These are phyloP conservation scores for Kradibia gibbosae DNA, from an alignment of 1,140 invertebrate species.

Conservation along the genomic window DNA sequence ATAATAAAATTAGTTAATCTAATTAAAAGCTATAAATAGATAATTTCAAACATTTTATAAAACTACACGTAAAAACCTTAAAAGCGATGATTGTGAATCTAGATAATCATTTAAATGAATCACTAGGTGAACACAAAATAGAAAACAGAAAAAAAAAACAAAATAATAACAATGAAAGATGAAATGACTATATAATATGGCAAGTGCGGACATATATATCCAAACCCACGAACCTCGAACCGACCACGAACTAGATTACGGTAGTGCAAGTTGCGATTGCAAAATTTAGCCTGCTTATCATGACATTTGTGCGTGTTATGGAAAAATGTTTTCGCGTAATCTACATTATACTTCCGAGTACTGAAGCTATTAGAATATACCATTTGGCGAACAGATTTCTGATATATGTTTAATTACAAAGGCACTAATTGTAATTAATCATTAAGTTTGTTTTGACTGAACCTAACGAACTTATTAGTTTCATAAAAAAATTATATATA, in stretches of 20 bases:
- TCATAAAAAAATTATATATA: too few species aligned
- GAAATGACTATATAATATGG: neutral
- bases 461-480: too few species aligned
- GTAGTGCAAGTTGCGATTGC: slow-evolving; percentile 55
- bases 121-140: neutral
- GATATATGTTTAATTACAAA: neutral
- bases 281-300: slow-evolving; percentile 62
- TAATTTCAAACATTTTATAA: slow-evolving; percentile 7
- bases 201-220: slow-evolving; percentile 46
- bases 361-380: neutral
- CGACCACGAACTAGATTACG: slow-evolving; percentile 61
- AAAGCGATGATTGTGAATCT: slow-evolving; percentile 33
- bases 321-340: slow-evolving; percentile 36
- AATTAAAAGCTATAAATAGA: too few species aligned
- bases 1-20: too few species aligned
- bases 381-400: too few species aligned
- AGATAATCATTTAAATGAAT: slow-evolving; percentile 29
- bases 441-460: too few species aligned
- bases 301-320: slow-evolving; percentile 55
- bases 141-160: slow-evolving; percentile 22
- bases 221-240: slow-evolving; percentile 54
- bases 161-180: slow-evolving; percentile 8
- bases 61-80: slow-evolving; percentile 13
- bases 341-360: slow-evolving; percentile 38
- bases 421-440: neutral